Percentiles rank a stretch among this genome's conserved stretches.
These are phyloP conservation scores for Drosophila macrospina DNA, from an alignment of 2,888 invertebrate genomes.

Conservation along the genomic window DNA sequence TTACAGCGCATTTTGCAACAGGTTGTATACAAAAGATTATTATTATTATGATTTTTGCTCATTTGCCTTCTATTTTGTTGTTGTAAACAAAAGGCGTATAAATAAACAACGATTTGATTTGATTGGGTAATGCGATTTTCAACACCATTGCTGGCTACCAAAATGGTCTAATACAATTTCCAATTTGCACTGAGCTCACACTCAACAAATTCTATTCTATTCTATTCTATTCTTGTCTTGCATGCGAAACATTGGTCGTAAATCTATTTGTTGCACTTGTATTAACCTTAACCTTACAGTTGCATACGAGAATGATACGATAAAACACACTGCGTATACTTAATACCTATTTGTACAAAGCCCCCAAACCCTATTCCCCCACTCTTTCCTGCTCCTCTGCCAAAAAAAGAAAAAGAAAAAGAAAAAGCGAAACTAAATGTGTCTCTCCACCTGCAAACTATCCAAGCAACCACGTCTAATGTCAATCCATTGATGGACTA, in stretches of 20 bases:
- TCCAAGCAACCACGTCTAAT: slow-evolving; percentile 34
- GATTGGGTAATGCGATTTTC: slow-evolving; percentile 56
- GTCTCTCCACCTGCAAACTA: slow-evolving; percentile 32
- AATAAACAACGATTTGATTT: slow-evolving; percentile 52
- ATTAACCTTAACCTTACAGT: slow-evolving; percentile 52
- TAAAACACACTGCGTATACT: slow-evolving; percentile 22
- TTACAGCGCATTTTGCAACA: slow-evolving; percentile 56
- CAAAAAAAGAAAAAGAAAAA: neutral
- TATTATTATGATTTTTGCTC: slow-evolving; percentile 17
- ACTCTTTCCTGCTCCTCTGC: too few species aligned
- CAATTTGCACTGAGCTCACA: slow-evolving; percentile 36
- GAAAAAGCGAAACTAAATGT: slow-evolving; percentile 39
- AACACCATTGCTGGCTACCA: slow-evolving; percentile 43
- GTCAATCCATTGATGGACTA: slow-evolving; percentile 38
- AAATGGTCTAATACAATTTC: slow-evolving; percentile 47
- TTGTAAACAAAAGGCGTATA: slow-evolving; percentile 53
- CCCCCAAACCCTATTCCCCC: slow-evolving; percentile 1
- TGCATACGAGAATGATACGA: slow-evolving; percentile 39
- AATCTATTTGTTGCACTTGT: slow-evolving; percentile 29
- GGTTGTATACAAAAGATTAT: slow-evolving; percentile 63
- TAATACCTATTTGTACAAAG: slow-evolving; percentile 16
- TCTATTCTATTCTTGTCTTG: slow-evolving; percentile 46
- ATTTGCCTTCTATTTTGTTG: neutral
- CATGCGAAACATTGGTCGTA: slow-evolving; percentile 40
- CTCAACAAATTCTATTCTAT: slow-evolving; percentile 8